Conservation (phyloP, 2,888 invertebrate genomes). For the Eupelmus urozonus region DNA sequence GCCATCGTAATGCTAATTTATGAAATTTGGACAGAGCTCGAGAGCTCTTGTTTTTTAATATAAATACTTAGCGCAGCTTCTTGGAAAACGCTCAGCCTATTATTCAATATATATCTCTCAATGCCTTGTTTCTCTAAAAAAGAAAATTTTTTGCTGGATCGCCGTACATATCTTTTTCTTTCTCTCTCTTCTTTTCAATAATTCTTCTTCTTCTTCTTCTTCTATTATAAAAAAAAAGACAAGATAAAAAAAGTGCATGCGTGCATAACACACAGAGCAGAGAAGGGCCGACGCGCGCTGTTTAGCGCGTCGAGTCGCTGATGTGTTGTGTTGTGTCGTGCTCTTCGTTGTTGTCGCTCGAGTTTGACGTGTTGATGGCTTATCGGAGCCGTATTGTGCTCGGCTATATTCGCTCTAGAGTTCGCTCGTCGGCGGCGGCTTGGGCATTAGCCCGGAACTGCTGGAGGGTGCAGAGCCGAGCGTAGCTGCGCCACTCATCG, state of each 20-base stretch:
- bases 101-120: slow-evolving; percentile 7
- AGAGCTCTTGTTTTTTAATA: background rate
- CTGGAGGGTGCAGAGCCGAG: slow-evolving; percentile 75
- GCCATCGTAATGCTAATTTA: too few species aligned
- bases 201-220: too few species aligned
- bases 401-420: slow-evolving; percentile 72
- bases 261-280: slow-evolving; percentile 25
- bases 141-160: slow-evolving; percentile 31
- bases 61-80: slow-evolving; percentile 20
- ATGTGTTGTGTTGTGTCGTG: background rate
- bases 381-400: too few species aligned
- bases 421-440: slow-evolving; percentile 73
- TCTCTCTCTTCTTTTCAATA: slow-evolving; percentile 17
- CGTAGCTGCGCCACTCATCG: slow-evolving; percentile 71
- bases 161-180: slow-evolving; percentile 20
- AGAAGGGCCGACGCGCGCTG: background rate
- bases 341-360: too few species aligned
- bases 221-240: slow-evolving; percentile 17
- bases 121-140: slow-evolving; percentile 13
- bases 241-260: slow-evolving; percentile 44
- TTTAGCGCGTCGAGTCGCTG: too few species aligned
- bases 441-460: slow-evolving; percentile 75
- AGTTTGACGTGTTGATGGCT: slow-evolving; percentile 22
- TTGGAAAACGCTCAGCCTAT: slow-evolving; percentile 9
- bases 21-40: too few species aligned